These are phyloP conservation scores for Acronicta alni DNA, from an alignment of 2,888 invertebrate species.

Conservation along the genomic window DNA sequence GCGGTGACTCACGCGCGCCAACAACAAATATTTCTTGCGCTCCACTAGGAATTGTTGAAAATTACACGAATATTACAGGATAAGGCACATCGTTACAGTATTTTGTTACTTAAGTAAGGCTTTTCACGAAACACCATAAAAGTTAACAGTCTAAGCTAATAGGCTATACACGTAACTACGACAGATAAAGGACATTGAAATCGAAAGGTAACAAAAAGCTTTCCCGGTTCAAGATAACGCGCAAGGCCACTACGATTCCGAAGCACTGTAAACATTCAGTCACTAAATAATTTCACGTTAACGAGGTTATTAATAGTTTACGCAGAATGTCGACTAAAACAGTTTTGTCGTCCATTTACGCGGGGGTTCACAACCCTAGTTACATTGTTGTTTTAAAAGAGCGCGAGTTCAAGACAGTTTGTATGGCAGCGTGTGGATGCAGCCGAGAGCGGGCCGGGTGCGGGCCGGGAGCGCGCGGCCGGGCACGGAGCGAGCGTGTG, in stretches of 20 bases:
- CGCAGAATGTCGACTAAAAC: conserved; percentile 47
- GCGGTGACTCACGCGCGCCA: conserved; percentile 74
- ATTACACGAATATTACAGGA: conserved; percentile 70
- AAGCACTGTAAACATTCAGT: conserved; percentile 69
- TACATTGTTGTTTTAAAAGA: conserved; percentile 54
- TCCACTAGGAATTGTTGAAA: conserved; percentile 46
- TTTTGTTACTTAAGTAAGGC: conserved; percentile 70
- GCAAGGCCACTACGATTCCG: conserved; percentile 81
- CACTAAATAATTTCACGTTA: conserved; percentile 70
- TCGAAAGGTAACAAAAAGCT: conserved; percentile 65
- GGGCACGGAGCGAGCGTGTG: conserved; percentile 69
- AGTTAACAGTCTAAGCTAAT: conserved; percentile 52
- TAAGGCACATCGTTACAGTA: conserved; percentile 84
- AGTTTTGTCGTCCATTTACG: conserved; percentile 49
- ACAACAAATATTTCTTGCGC: conserved; percentile 58
- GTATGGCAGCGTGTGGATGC: conserved; percentile 44
- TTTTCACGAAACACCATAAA: conserved; percentile 62
- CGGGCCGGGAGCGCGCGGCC: conserved; percentile 51
- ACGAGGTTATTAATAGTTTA: conserved; percentile 73
- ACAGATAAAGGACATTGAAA: conserved; percentile 43
- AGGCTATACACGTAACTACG: conserved; percentile 42
- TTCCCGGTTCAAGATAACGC: conserved; percentile 73
- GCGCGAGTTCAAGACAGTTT: conserved; percentile 39
- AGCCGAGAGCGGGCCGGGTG: conserved; percentile 14
- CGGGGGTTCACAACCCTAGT: conserved; percentile 63